Base-by-base conservation (phyloP, 2,888 invertebrate species). In the Drosophila sordidula region DNA sequence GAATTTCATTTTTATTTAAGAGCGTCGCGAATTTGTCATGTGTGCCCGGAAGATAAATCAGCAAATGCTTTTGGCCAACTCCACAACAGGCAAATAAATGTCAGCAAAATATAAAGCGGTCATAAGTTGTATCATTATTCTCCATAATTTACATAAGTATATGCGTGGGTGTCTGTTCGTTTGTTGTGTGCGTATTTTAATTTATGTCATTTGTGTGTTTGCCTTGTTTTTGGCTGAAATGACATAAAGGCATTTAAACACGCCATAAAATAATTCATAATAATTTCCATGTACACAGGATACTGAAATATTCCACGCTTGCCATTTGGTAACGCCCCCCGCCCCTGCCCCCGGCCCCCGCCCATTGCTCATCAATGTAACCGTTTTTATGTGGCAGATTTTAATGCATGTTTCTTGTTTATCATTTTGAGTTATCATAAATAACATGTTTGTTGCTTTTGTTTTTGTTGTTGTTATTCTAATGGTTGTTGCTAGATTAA, bases 221-320 rank as follows among this genome's bases (percentile, higher is more conserved):
- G 86, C 65, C 79, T 82, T 82, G 81, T 86, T 82, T 83, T 62
- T 81, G 81, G 80, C 77, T 69, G 72, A 78, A 88, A 76, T 87
- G 88, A 85, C 89, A 89, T 89, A 80, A 89, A 90, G 89, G 80
- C 90, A 88, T 90, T 89, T 88, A 89, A 90, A 87, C 90, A 90
- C 90, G 90, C 90, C 89, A 90, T 89, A 87, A 90, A 89, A 90
- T 90, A 90, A 90, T 87, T 90, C 89, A 90, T 90, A 89, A 89
- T 88, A 80, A 90, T 88, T 83, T 77, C 74, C 85, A 84, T 87
- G 84, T 88, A 82, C 87, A 71, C 50, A 64, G 65, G 66, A 76
- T 59, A 73, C 57, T 58, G 47, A 51, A 63, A 49, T 66, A 59
- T 70, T 57, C 34, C 57, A 49, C 67, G 46, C 51, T 58, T 68